Base-by-base conservation (phyloP, 2,797 vertebrate species). In the Morelia viridis region DNA sequence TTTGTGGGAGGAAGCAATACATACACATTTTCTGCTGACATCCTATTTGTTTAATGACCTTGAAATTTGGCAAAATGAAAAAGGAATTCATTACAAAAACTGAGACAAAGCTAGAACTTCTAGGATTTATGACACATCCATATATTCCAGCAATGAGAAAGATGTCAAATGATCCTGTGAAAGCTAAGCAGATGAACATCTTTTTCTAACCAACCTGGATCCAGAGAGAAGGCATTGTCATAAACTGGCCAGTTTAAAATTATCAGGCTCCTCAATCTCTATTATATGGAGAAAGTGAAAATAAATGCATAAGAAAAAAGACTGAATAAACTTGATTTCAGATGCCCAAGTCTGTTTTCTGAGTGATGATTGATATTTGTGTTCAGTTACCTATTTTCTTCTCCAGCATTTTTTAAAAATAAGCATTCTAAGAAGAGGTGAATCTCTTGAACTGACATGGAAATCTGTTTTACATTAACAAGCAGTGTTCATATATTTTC, bases 1-100 rank as follows among this genome's bases (percentile, higher is more conserved):
- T 92, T 60, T 89, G 92, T 80, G 13, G 91, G 57, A 91, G 89
- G 64, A 91, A 93, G 84, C 19, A 89, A 76, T 50, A 65, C 80
- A 80, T 62, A 85, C 17, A 35, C 84, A 19, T 93, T 91, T 90
- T 8, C 1, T 15, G 0, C 53, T 88, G 26, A 26, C 85, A 65
- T 85, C 24, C 24, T 17, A 12, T 65, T 60, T 87, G 85, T 83
- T 58, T 58, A 12, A 89, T 31, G 50, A 35, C 87, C 88, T 64
- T 60, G 60, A 89, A 89, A 87, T 83, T 83, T 57, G 22, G 89
- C 24, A 62, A 64, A 91, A 91, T 85, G 85, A 31, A 80, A 90
- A 87, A 26, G 0, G 53, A 93, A 89, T 89, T 4, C 91, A 61
- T 60, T 57, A 62, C 41, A 88, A 87, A 8, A 85, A 61, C 65